phyloP scores from a whole-genome alignment of 1,140 invertebrate genomes.

The Rhyzopertha dominica region DNA sequence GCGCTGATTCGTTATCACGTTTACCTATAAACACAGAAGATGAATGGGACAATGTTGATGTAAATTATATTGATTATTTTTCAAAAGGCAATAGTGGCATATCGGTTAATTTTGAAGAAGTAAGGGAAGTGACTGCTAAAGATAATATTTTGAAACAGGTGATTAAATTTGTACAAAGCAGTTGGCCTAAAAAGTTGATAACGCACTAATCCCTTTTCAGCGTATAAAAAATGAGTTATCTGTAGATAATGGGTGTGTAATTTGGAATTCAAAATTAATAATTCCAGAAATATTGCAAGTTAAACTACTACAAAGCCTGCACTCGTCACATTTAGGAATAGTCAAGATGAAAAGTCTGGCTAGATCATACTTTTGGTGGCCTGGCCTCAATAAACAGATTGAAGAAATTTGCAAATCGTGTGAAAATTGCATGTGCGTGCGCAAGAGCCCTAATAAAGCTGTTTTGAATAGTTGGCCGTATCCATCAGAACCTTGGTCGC shows the following conservation, averaged over 20 bases:
- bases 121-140: background rate
- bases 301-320: constrained; percentile 5
- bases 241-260: too few relatives aligned
- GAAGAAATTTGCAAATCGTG: constrained; percentile 4
- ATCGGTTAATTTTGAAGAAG: constrained; percentile 1
- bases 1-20: too few relatives aligned
- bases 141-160: background rate
- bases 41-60: too few relatives aligned
- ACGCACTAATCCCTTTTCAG: too few relatives aligned
- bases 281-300: constrained; percentile 13
- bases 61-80: too few relatives aligned
- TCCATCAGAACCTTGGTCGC: constrained; percentile 3
- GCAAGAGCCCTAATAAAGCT: constrained; percentile 9
- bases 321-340: constrained; percentile 14
- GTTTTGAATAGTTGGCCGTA: constrained; percentile 8
- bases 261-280: constrained; percentile 4
- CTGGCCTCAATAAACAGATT: constrained; percentile 13
- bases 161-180: constrained; percentile 1
- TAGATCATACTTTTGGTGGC: constrained; percentile 13
- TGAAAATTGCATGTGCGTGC: constrained; percentile 8
- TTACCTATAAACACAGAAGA: too few relatives aligned
- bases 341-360: constrained; percentile 16
- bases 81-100: too few relatives aligned
- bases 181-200: background rate
- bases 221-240: too few relatives aligned